Evolutionary conservation across 2,113 vertebrate genomes (phyloP).

Genomic region (Empidonax alnorum): DNA sequence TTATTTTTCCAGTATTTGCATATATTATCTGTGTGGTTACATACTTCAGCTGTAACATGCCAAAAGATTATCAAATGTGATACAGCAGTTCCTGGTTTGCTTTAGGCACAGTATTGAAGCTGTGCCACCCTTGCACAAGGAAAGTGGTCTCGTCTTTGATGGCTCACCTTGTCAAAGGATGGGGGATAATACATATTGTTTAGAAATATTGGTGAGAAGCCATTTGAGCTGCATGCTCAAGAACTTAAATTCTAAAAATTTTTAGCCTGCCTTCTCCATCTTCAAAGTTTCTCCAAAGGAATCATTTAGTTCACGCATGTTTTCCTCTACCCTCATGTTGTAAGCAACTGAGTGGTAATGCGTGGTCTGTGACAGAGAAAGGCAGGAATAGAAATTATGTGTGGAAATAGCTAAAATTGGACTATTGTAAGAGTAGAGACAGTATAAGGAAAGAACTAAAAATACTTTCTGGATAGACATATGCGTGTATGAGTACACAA

Average conservation of each 20-base stretch:
- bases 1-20: not conserved
- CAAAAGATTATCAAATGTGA: not conserved
- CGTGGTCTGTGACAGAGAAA: not conserved
- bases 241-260: not conserved
- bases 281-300: not conserved
- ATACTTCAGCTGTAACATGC: not conserved
- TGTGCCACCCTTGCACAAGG: not conserved
- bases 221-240: not conserved
- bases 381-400: constrained; percentile 2
- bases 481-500: not conserved
- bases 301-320: not conserved
- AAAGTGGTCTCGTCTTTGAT: not conserved
- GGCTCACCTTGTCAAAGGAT: not conserved
- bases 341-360: not conserved
- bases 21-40: not conserved
- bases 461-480: not conserved
- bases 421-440: not conserved
- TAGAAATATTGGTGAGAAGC: not conserved
- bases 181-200: not conserved
- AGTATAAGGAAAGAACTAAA: not conserved
- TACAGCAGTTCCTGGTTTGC: not conserved
- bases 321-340: not conserved
- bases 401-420: not conserved
- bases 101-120: not conserved
- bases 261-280: not conserved